Evolutionary conservation across 2,888 invertebrate genomes (phyloP).

Genomic region (Stegana nigrithorax): DNA sequence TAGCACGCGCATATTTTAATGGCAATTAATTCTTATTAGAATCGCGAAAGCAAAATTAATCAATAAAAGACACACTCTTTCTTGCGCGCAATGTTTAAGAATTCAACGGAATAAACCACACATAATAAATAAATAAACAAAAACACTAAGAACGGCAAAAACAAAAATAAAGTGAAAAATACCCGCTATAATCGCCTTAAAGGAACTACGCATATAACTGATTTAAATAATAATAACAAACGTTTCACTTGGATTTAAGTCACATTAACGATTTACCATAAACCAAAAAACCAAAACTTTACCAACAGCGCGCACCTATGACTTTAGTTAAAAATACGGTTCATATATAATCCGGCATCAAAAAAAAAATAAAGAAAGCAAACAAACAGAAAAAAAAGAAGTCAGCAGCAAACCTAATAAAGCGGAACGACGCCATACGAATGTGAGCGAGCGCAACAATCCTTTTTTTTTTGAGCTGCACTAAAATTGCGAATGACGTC

Average conservation of each 20-base stretch:
- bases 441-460: background rate
- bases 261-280: too few species aligned
- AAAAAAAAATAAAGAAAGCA: conserved; percentile 3
- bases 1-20: conserved; percentile 38
- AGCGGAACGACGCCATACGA: background rate
- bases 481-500: conserved; percentile 46
- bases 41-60: background rate
- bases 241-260: too few species aligned
- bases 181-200: too few species aligned
- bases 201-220: too few species aligned
- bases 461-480: background rate
- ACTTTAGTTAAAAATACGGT: too few species aligned
- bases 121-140: conserved; percentile 14
- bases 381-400: background rate
- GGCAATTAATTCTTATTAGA: conserved; percentile 24
- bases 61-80: background rate
- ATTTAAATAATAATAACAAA: too few species aligned
- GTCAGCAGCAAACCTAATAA: conserved; percentile 29
- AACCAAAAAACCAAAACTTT: too few species aligned
- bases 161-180: too few species aligned
- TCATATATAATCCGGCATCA: conserved; percentile 9
- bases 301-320: too few species aligned
- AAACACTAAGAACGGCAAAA: too few species aligned
- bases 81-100: conserved; percentile 14
- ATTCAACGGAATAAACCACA: too few species aligned